A percentile compares a stretch with the other conserved stretches of the same genome.
These are phyloP conservation scores for Huso huso DNA, from an alignment of 2,797 vertebrate genomes.

Conservation along the genomic window DNA sequence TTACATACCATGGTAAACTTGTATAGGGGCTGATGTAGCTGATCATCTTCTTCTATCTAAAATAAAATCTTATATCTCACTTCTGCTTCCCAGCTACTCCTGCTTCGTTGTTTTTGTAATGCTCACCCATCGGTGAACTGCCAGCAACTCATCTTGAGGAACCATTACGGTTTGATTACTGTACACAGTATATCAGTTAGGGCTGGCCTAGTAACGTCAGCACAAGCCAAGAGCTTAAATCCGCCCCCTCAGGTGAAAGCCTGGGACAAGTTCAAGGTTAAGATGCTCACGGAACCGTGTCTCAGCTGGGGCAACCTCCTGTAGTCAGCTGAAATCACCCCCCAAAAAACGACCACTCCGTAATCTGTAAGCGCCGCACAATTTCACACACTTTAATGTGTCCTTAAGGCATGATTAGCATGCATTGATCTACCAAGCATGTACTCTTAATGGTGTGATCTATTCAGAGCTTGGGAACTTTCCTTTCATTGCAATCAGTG, in stretches of 20 bases:
- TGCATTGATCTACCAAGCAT: slow-evolving; percentile 27
- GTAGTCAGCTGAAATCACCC: slow-evolving; percentile 10
- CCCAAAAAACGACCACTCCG: slow-evolving; percentile 12
- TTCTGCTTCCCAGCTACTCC: too few relatives aligned
- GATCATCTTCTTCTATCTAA: too few relatives aligned
- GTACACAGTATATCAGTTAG: too few relatives aligned
- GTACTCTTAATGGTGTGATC: slow-evolving; percentile 34
- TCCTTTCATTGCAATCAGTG: slow-evolving; percentile 48
- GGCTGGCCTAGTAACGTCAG: too few relatives aligned
- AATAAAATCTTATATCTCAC: too few relatives aligned
- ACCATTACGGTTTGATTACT: too few relatives aligned
- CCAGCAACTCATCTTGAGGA: too few relatives aligned
- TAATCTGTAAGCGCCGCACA: slow-evolving; percentile 18
- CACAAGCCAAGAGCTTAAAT: too few relatives aligned
- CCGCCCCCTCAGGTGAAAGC: slow-evolving; percentile 12
- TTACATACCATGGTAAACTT: too few relatives aligned
- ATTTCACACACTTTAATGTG: slow-evolving; percentile 33
- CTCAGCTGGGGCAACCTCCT: slow-evolving; percentile 23
- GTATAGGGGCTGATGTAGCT: too few relatives aligned
- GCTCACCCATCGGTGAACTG: too few relatives aligned
- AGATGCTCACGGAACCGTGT: background rate
- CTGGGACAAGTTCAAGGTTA: slow-evolving; percentile 31
- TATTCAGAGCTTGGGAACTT: slow-evolving; percentile 61
- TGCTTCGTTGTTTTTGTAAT: too few relatives aligned
- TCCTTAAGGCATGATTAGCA: slow-evolving; percentile 30